Percentiles rank a stretch among this genome's conserved stretches.
phyloP scores from a whole-genome alignment of 2,797 vertebrate genomes.

The Triplophysa yarkandensis region DNA sequence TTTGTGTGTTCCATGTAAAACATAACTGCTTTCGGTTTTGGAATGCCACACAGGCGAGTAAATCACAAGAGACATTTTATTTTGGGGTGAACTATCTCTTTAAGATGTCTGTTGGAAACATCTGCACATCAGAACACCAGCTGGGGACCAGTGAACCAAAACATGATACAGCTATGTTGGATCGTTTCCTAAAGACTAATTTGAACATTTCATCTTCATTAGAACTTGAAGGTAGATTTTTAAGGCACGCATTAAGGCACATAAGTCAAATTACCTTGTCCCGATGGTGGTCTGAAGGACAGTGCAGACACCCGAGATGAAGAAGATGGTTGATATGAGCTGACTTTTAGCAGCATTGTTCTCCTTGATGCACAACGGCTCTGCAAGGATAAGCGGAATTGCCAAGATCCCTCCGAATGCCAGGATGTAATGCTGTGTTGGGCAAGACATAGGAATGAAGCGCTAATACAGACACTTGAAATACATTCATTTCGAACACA shows the following conservation, averaged over 20 bases:
- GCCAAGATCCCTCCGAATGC: slow-evolving; percentile 82
- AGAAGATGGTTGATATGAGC: slow-evolving; percentile 83
- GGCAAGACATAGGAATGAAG: slow-evolving; percentile 11
- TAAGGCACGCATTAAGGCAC: background rate
- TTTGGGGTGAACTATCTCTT: background rate
- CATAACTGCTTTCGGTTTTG: background rate
- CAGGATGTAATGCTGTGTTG: slow-evolving; percentile 78
- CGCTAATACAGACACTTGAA: background rate
- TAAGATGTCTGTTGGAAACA: background rate
- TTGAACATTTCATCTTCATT: background rate
- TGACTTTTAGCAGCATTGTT: slow-evolving; percentile 79
- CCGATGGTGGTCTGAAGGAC: slow-evolving; percentile 77
- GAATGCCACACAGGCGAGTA: background rate
- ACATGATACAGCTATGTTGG: background rate
- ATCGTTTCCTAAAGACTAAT: background rate
- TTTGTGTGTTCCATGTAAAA: slow-evolving; percentile 1
- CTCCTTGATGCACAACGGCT: slow-evolving; percentile 78
- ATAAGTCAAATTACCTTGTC: slow-evolving; percentile 69
- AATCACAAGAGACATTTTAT: background rate
- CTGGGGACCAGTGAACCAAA: background rate
- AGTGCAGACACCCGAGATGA: slow-evolving; percentile 79
- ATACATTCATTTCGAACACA: slow-evolving; percentile 25
- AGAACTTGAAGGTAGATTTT: background rate
- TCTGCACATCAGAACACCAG: background rate
- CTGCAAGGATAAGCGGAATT: slow-evolving; percentile 78